phyloP scores from a whole-genome alignment of 2,888 invertebrate species.

The Plagiodera versicolora region DNA sequence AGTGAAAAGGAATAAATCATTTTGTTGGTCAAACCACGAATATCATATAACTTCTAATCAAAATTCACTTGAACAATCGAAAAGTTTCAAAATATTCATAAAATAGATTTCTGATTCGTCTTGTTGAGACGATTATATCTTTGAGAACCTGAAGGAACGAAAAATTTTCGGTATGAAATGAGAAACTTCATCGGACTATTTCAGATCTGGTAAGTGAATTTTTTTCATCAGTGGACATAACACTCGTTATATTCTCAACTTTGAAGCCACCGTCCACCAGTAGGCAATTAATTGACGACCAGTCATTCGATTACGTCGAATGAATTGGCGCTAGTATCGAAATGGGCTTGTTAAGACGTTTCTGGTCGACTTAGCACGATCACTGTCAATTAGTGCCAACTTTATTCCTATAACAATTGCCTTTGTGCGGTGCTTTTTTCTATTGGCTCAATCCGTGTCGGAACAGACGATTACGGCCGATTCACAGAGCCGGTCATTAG shows the following conservation, averaged over 20 bases:
- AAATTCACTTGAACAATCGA: too few species aligned
- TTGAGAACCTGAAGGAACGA: too few species aligned
- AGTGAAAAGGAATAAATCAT: too few species aligned
- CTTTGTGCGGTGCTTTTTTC: slow-evolving; percentile 43
- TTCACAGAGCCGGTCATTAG: slow-evolving; percentile 33
- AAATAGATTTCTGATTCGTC: too few species aligned
- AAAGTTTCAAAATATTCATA: too few species aligned
- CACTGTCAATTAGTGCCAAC: slow-evolving; percentile 49
- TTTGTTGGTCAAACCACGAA: too few species aligned
- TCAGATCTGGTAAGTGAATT: too few species aligned
- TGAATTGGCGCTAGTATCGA: slow-evolving; percentile 29
- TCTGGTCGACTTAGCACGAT: slow-evolving; percentile 46
- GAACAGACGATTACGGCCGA: slow-evolving; percentile 30
- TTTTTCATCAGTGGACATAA: not conserved
- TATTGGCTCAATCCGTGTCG: slow-evolving; percentile 44
- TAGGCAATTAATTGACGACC: slow-evolving; percentile 29
- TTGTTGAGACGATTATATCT: too few species aligned
- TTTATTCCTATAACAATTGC: slow-evolving; percentile 43
- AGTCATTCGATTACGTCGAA: slow-evolving; percentile 24
- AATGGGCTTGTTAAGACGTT: slow-evolving; percentile 38
- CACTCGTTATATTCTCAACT: slow-evolving; percentile 9
- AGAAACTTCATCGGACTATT: too few species aligned
- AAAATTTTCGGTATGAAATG: too few species aligned
- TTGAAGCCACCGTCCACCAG: slow-evolving; percentile 25
- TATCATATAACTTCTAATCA: too few species aligned